Conservation (phyloP, 1,140 invertebrate species). For the Cotesia glomerata region DNA sequence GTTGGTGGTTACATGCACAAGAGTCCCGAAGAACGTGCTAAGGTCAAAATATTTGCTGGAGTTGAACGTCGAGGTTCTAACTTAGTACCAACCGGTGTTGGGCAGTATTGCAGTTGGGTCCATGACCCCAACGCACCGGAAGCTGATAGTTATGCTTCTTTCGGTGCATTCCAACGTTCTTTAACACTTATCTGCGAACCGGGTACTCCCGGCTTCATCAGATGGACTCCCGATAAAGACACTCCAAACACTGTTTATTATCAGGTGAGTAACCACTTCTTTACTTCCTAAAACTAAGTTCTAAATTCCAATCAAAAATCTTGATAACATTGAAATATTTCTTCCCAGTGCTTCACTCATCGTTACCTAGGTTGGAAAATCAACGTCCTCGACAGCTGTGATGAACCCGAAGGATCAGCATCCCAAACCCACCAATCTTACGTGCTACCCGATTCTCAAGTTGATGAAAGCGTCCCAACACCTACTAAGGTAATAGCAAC, state of each 20-base stretch:
- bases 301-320: too few species aligned
- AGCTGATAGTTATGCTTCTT: conserved; percentile 82
- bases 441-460: conserved; percentile 62
- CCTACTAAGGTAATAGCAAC: conserved; percentile 75
- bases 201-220: conserved; percentile 83
- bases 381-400: conserved; percentile 84
- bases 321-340: neutral
- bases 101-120: conserved; percentile 86
- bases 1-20: conserved; percentile 90
- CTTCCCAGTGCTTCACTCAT: conserved; percentile 84
- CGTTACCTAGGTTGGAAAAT: conserved; percentile 95
- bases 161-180: conserved; percentile 87
- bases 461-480: conserved; percentile 71
- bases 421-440: conserved; percentile 68
- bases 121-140: conserved; percentile 73
- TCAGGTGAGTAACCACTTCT: conserved; percentile 69
- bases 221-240: conserved; percentile 85
- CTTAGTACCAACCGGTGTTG: conserved; percentile 74
- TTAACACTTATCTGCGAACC: conserved; percentile 81
- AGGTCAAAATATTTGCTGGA: conserved; percentile 82
- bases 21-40: conserved; percentile 80
- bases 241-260: conserved; percentile 93
- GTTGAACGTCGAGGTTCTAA: conserved; percentile 70
- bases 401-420: conserved; percentile 58
- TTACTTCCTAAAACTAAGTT: neutral